Evolutionary conservation across 2,113 vertebrate genomes (phyloP), one percentile per base, ranked within the genome.

Genomic region (Pagrus major): DNA sequence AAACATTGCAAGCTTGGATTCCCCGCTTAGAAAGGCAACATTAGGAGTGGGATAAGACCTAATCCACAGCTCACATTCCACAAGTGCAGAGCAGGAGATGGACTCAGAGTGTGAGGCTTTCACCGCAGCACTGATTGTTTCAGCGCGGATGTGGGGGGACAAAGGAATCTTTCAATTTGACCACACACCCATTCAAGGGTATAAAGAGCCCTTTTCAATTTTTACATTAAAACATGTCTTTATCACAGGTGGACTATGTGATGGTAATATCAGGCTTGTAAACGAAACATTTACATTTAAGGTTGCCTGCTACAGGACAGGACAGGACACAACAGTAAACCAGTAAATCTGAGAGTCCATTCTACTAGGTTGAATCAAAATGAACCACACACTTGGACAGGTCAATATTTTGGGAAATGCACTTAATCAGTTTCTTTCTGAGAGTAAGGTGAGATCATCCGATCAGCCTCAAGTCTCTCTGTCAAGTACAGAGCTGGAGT

Each of bases 1-100:
- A 91, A 80, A 89, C 75, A 85, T 31, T 71, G 73, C 51, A 85
- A 71, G 85, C 74, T 71, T 90, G 80, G 74, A 88, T 91, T 90
- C 86, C 77, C 69, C 16, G 67, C 89, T 88, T 88, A 82, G 83
- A 89, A 81, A 88, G 58, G 82, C 85, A 78, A 87, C 76, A 89
- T 83, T 91, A 65, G 69, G 65, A 84, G 31, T 6, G 71, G 91
- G 91, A 91, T 93, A 80, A 89, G 39, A 71, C 23, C 68, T 92
- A 94, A 95, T 93, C 91, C 93, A 68, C 78, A 66, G 44, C 72
- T 95, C 94, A 93, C 95, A 95, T 95, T 95, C 95, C 95, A 93
- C 91, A 59, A 92, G 90, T 93, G 93, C 94, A 94, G 76, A 84
- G 75, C 71, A 79, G 65, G 58, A 83, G 84, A 92, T 52, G 76